These are phyloP conservation scores for Proteles cristata DNA, from an alignment of 2,113 vertebrate genomes.

Conservation along the genomic window DNA sequence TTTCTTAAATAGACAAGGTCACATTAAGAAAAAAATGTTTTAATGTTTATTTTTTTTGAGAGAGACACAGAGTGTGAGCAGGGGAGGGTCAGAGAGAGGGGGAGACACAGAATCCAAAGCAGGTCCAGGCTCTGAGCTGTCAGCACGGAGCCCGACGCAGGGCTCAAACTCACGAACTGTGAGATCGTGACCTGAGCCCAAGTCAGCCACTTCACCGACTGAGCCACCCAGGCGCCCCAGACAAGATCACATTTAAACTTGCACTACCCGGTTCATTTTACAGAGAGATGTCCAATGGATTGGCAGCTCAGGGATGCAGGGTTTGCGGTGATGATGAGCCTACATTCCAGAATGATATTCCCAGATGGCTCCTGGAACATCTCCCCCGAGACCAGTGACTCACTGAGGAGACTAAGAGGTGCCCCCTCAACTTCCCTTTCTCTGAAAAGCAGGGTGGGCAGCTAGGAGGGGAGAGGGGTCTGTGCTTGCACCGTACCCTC, in stretches of 20 bases:
- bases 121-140: no score
- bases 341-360: not conserved
- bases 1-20: no score
- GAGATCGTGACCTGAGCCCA: no score
- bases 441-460: not conserved
- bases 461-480: not conserved
- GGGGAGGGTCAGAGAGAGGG: no score
- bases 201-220: no score
- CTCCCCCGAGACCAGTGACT: not conserved
- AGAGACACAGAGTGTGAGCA: no score
- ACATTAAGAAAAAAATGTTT: no score
- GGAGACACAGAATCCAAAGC: no score
- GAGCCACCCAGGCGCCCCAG: no score
- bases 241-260: not conserved
- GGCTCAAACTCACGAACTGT: no score
- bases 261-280: not conserved
- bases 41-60: no score
- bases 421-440: not conserved
- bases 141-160: no score
- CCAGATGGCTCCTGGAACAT: not conserved
- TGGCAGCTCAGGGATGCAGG: not conserved
- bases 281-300: not conserved
- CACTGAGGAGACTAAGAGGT: not conserved
- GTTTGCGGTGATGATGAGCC: conserved; percentile 5
- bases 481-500: not conserved